phyloP scores from a whole-genome alignment of 2,797 vertebrate species.

The Pithecia hirsuta region DNA sequence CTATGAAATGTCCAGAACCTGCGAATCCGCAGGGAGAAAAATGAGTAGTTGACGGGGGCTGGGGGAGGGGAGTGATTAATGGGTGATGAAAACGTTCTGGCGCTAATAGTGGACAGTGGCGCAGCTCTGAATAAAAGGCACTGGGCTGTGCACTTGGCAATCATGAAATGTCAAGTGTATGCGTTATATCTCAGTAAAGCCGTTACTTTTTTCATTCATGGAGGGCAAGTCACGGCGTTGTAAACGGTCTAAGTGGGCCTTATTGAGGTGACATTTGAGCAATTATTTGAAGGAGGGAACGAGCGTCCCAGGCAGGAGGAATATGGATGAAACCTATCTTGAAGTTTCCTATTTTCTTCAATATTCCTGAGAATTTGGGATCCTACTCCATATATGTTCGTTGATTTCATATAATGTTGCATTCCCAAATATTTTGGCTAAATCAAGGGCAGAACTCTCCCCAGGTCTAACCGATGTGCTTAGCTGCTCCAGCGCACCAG shows the following conservation, averaged over 20 bases:
- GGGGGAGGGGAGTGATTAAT: not conserved
- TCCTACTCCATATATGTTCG: not conserved
- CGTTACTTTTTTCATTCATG: not conserved
- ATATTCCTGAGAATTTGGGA: not conserved
- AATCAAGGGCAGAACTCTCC: not conserved
- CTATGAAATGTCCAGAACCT: not conserved
- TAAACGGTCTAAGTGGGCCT: not conserved
- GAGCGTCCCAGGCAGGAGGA: not conserved
- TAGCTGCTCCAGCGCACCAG: not conserved
- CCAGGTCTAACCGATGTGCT: not conserved
- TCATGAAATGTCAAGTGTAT: not conserved
- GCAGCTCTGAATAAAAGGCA: not conserved
- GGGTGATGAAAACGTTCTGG: not conserved
- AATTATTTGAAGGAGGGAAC: not conserved
- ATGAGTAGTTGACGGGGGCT: not conserved
- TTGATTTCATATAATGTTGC: not conserved
- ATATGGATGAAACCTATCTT: conserved; percentile 9
- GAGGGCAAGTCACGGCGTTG: not conserved
- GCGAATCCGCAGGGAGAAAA: not conserved
- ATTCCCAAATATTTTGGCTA: not conserved
- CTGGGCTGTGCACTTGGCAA: not conserved
- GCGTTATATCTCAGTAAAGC: not conserved
- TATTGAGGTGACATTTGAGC: not conserved
- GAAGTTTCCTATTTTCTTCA: not conserved
- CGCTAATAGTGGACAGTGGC: not conserved